These are phyloP conservation scores for Microctenopoma lineatum DNA, from an alignment of 2,797 vertebrate genomes.

Conservation along the genomic window DNA sequence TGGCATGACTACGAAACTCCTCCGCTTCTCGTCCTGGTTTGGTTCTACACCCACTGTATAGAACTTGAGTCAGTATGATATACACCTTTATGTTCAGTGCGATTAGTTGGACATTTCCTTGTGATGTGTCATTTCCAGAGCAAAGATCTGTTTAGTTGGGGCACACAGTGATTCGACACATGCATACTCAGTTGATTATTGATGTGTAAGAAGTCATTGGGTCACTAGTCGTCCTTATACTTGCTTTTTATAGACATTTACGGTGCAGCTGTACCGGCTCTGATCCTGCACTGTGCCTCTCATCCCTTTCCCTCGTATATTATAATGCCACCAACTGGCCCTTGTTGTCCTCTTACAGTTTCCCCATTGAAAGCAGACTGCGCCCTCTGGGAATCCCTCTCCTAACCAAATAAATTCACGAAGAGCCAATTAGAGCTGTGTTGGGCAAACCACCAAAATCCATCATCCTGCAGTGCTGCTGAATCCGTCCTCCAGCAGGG, in stretches of 20 bases:
- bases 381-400: slow-evolving; percentile 29
- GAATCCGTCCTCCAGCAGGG: slow-evolving; percentile 34
- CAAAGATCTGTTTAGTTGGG: too few species aligned
- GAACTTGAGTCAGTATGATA: not conserved
- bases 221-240: not conserved
- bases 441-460: slow-evolving; percentile 42
- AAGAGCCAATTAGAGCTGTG: slow-evolving; percentile 60
- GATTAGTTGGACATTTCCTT: not conserved
- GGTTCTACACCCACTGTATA: not conserved
- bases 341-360: slow-evolving; percentile 5
- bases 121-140: not conserved
- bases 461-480: slow-evolving; percentile 54
- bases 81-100: not conserved
- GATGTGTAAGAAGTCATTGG: slow-evolving; percentile 9
- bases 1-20: not conserved
- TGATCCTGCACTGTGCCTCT: not conserved
- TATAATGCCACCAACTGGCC: not conserved
- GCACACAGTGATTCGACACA: not conserved
- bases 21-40: not conserved
- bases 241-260: not conserved
- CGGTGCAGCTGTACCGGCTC: not conserved
- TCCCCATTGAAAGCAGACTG: slow-evolving; percentile 7
- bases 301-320: not conserved
- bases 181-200: not conserved
- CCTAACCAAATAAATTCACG: slow-evolving; percentile 42